Evolutionary conservation across 2,888 invertebrate genomes (phyloP).

Genomic region (Caenorhabditis auriculariae): DNA sequence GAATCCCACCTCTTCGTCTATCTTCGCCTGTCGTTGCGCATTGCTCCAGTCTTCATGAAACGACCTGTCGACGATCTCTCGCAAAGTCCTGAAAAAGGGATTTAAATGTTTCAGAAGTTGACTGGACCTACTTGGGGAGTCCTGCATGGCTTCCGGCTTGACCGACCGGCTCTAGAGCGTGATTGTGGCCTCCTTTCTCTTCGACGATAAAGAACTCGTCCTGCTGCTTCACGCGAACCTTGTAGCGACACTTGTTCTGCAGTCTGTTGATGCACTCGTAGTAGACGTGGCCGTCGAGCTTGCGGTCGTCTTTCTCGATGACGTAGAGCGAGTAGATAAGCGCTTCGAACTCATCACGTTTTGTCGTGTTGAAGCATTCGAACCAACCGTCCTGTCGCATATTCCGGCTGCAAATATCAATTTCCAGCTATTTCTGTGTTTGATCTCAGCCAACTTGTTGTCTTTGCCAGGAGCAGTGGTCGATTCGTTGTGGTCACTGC

Average conservation of each 20-base stretch:
- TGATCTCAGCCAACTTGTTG: no score
- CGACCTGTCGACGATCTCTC: constrained; percentile 45
- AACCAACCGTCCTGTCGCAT: constrained; percentile 27
- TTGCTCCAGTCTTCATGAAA: constrained; percentile 39
- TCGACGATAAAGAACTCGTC: constrained; percentile 40
- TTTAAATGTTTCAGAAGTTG: not conserved
- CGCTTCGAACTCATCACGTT: constrained; percentile 29
- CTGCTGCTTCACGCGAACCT: constrained; percentile 23
- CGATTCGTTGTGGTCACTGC: no score
- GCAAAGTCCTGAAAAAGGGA: constrained; percentile 25
- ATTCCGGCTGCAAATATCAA: not conserved
- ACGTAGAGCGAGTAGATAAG: constrained; percentile 49
- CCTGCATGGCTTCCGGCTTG: constrained; percentile 43
- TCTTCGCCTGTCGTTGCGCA: constrained; percentile 18
- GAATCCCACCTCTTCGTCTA: constrained; percentile 33
- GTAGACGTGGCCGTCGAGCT: constrained; percentile 36
- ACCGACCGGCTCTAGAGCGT: constrained; percentile 40
- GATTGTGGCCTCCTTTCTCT: constrained; percentile 40
- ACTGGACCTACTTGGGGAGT: constrained; percentile 27
- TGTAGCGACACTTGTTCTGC: constrained; percentile 40
- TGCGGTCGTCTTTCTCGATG: constrained; percentile 16
- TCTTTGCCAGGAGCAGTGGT: no score
- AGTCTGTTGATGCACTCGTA: constrained; percentile 46
- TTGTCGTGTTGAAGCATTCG: constrained; percentile 42
- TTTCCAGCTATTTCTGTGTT: no score